Conservation (phyloP, 2,797 vertebrate genomes). For the Anabacerthia variegaticeps region DNA sequence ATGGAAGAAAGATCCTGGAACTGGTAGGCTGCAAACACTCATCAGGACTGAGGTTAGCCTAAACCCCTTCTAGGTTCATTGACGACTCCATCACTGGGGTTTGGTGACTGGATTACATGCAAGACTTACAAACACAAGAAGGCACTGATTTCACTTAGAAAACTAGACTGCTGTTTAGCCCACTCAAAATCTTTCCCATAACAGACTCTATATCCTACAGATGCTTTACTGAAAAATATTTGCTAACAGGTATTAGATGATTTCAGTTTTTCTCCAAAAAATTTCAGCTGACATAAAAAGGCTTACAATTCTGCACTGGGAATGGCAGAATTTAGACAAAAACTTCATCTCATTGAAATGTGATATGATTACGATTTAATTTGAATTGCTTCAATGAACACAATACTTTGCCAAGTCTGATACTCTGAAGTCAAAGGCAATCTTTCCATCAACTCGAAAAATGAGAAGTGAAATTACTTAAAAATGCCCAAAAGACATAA, state of each 20-base stretch:
- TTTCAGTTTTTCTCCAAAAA: not conserved
- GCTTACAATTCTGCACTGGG: not conserved
- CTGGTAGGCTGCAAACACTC: not conserved
- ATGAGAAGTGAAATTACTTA: not conserved
- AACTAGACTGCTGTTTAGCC: not conserved
- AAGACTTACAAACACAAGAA: not conserved
- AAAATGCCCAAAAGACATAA: not conserved
- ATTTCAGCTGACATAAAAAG: not conserved
- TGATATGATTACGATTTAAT: not conserved
- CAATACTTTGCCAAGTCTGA: not conserved
- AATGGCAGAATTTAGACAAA: not conserved
- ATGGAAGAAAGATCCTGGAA: not conserved
- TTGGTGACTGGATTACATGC: not conserved
- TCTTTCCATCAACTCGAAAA: not conserved
- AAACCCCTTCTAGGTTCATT: not conserved
- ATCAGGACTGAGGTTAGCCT: accelerated
- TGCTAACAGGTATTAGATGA: not conserved
- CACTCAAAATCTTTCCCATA: not conserved
- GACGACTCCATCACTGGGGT: not conserved
- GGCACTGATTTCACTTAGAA: not conserved
- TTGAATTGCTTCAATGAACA: not conserved
- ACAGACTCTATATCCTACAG: not conserved
- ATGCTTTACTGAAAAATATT: not conserved
- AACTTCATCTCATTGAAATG: not conserved
- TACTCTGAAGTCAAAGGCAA: not conserved